Conservation (phyloP, 2,113 vertebrate genomes). For the Bambusicola thoracicus region DNA sequence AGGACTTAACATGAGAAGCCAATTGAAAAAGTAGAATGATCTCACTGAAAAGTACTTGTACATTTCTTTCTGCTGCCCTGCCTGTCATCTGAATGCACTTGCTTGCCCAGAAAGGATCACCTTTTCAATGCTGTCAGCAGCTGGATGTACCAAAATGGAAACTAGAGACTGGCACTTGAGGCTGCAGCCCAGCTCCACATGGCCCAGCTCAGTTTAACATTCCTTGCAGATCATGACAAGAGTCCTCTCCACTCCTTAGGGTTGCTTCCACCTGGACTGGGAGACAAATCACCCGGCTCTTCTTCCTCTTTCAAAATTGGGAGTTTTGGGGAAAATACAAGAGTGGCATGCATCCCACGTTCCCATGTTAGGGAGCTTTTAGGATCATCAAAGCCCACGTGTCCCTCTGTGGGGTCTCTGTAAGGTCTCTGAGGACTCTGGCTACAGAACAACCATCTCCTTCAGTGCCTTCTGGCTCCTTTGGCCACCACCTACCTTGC, state of each 20-base stretch:
- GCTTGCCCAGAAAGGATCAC: background rate
- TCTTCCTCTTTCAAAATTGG: background rate
- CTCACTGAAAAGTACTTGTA: background rate
- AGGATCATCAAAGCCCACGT: background rate
- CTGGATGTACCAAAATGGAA: background rate
- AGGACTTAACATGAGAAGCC: background rate
- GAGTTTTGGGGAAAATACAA: background rate
- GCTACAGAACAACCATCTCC: background rate
- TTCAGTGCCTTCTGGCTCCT: background rate
- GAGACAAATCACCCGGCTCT: background rate
- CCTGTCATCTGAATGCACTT: background rate
- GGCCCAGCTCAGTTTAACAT: background rate
- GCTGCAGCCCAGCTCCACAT: background rate
- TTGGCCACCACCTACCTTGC: background rate
- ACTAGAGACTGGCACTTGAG: background rate
- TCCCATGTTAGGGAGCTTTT: background rate
- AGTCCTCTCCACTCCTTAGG: background rate
- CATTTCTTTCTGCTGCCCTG: background rate
- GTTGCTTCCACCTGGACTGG: background rate
- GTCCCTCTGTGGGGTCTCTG: background rate
- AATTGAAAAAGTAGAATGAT: constrained; percentile 26
- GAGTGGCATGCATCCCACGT: background rate
- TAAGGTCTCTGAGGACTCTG: background rate
- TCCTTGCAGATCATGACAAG: background rate
- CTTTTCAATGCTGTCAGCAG: constrained; percentile 9